phyloP scores from a whole-genome alignment of 2,113 vertebrate species.

The Myiagra hebetior region DNA sequence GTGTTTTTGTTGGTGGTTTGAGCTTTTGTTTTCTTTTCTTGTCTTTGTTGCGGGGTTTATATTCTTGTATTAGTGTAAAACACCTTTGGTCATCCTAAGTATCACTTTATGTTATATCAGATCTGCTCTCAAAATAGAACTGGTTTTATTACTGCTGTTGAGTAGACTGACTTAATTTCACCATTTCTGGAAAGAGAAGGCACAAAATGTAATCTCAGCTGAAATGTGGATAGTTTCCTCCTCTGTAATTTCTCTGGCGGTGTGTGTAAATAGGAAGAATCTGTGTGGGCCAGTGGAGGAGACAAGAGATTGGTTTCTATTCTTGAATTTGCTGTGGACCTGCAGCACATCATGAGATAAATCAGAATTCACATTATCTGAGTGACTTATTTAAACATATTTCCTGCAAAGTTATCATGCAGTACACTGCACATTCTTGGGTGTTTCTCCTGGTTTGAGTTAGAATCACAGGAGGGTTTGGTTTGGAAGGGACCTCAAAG shows the following conservation, averaged over 20 bases:
- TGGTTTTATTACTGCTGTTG: conserved; percentile 10
- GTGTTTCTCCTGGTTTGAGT: background rate
- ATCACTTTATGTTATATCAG: background rate
- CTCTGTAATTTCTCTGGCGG: conserved; percentile 2
- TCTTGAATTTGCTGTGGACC: background rate
- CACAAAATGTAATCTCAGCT: background rate
- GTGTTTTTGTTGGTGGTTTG: background rate
- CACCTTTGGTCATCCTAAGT: background rate
- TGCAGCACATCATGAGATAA: background rate
- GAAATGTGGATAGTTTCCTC: background rate
- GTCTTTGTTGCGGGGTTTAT: background rate
- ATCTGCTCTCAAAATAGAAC: background rate
- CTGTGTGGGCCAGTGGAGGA: background rate
- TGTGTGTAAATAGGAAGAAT: background rate
- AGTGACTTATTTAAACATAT: background rate
- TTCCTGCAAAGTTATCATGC: background rate
- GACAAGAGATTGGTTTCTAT: background rate
- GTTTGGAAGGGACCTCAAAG: background rate
- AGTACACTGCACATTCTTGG: background rate
- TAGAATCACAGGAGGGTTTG: background rate
- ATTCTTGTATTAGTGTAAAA: background rate
- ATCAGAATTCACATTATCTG: background rate
- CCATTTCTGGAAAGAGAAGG: background rate
- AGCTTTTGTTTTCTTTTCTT: background rate
- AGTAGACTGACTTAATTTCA: background rate